Conservation (phyloP, 2,797 vertebrate genomes). For the Microcaecilia unicolor region DNA sequence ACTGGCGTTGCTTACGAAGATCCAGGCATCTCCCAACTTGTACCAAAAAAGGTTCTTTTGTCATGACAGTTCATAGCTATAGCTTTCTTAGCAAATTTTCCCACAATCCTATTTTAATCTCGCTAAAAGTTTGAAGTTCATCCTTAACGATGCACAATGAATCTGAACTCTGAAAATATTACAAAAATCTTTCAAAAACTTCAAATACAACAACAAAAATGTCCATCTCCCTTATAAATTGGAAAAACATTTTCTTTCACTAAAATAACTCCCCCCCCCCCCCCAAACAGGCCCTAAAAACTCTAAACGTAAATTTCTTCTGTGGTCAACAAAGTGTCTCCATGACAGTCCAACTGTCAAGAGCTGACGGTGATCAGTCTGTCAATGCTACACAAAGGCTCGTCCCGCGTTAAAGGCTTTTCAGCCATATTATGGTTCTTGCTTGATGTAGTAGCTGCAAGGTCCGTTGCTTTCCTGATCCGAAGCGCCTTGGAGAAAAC, state of each 20-base stretch:
- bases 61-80: slow-evolving; percentile 52
- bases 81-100: slow-evolving; percentile 54
- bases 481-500: slow-evolving; percentile 86
- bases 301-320: slow-evolving; percentile 72
- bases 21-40: slow-evolving; percentile 52
- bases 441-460: slow-evolving; percentile 94
- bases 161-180: slow-evolving; percentile 68
- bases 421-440: slow-evolving; percentile 72
- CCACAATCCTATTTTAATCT: slow-evolving; percentile 57
- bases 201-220: slow-evolving; percentile 97
- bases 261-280: slow-evolving; percentile 55
- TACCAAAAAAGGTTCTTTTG: slow-evolving; percentile 69
- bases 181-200: slow-evolving; percentile 76
- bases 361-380: slow-evolving; percentile 33
- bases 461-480: slow-evolving; percentile 97
- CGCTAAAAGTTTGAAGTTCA: slow-evolving; percentile 67
- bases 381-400: slow-evolving; percentile 49
- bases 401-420: slow-evolving; percentile 16
- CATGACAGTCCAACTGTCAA: slow-evolving; percentile 45
- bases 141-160: slow-evolving; percentile 68
- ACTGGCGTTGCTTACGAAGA: slow-evolving; percentile 54
- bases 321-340: slow-evolving; percentile 77
- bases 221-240: slow-evolving; percentile 77
- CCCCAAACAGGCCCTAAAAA: slow-evolving; percentile 54
- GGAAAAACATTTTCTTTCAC: slow-evolving; percentile 63